phyloP scores from a whole-genome alignment of 2,113 vertebrate species.

The Microcebus tavaratra region DNA sequence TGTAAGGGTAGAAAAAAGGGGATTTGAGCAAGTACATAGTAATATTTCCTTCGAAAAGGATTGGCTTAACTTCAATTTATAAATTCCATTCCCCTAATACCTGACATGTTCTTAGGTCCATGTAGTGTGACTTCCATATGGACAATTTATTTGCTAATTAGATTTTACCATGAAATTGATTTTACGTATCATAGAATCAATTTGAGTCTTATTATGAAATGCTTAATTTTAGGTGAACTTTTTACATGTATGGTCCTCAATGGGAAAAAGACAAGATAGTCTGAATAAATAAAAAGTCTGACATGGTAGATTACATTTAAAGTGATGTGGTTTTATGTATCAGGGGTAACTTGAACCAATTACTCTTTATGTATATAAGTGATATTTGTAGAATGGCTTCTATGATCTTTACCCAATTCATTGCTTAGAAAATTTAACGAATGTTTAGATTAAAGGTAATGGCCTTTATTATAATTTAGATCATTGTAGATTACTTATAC shows the following conservation, averaged over 20 bases:
- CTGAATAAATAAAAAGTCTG: background rate
- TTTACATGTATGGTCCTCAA: background rate
- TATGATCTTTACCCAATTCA: background rate
- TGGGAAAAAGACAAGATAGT: background rate
- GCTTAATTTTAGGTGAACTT: background rate
- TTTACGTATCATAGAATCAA: background rate
- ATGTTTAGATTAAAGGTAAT: background rate
- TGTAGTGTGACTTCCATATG: background rate
- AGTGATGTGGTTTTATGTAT: background rate
- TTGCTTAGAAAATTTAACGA: background rate
- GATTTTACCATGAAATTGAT: background rate
- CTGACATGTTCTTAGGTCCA: background rate
- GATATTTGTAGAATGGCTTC: background rate
- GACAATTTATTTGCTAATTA: background rate
- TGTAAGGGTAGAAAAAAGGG: background rate
- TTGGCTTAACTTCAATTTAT: background rate
- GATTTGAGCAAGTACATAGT: background rate
- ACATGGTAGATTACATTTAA: background rate
- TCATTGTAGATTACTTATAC: background rate
- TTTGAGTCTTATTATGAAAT: background rate
- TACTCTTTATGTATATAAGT: background rate
- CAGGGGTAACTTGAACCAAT: too few species aligned
- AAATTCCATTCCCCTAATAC: background rate
- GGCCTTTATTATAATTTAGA: background rate
- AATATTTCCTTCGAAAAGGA: background rate